These are phyloP conservation scores for Oscheius sp. DNA, from an alignment of 2,888 invertebrate species.

Conservation along the genomic window DNA sequence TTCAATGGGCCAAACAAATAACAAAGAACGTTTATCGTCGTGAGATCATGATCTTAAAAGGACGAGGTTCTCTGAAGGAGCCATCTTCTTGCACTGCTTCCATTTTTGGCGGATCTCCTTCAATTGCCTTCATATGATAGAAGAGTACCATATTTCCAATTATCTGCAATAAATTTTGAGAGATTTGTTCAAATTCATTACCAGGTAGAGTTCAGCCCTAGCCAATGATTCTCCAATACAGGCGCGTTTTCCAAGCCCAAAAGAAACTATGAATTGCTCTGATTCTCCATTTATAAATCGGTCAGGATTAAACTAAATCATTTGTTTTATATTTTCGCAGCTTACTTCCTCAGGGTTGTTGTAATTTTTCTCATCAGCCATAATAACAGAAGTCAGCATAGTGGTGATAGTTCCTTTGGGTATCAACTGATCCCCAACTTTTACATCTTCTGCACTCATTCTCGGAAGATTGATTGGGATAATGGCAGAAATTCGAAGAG, in stretches of 20 bases:
- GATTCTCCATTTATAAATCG: constrained; percentile 11
- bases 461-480: constrained; percentile 24
- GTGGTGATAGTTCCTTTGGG: constrained; percentile 39
- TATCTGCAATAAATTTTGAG: too few species aligned
- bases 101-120: constrained; percentile 12
- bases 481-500: constrained; percentile 25
- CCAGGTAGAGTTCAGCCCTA: constrained; percentile 28
- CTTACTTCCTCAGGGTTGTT: constrained; percentile 36
- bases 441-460: constrained; percentile 35
- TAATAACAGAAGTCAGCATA: constrained; percentile 42
- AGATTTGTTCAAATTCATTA: too few species aligned
- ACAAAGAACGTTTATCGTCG: too few species aligned
- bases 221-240: constrained; percentile 31
- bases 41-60: constrained; percentile 14
- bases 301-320: constrained; percentile 25
- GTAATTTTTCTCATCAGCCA: constrained; percentile 44
- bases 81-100: constrained; percentile 19
- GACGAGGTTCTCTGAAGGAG: background rate
- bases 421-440: constrained; percentile 40
- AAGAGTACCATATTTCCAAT: constrained; percentile 17
- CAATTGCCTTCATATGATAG: constrained; percentile 12
- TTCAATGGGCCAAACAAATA: too few species aligned
- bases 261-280: constrained; percentile 14
- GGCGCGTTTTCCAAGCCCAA: constrained; percentile 25
- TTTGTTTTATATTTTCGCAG: too few species aligned